Base-by-base conservation (phyloP, 1,140 invertebrate genomes). In the Acromyrmex echinatior region DNA sequence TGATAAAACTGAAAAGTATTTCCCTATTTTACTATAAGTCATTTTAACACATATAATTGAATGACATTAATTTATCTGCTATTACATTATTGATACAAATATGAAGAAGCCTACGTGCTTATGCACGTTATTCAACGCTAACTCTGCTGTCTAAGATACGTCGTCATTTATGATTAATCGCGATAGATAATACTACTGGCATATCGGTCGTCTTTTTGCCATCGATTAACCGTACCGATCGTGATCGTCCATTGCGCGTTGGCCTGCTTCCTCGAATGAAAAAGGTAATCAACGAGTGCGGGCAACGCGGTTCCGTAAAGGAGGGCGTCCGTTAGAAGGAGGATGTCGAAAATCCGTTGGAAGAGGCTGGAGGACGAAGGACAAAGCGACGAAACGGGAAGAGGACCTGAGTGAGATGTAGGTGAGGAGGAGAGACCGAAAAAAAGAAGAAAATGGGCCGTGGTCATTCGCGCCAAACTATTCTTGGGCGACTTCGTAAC, bases 401-500 rank as follows among this genome's bases (percentile, higher is more conserved):
- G 63, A 80, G 62, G 63, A 4, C 18, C n/a, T 35, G 77, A 21
- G 85, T 28, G 63, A 70, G 68, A 90, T 87, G 88, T 85, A 90
- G 84, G 89, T 90, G 88, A 90, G 73, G 71, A 68, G 73, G 14
- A 68, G 62, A 70, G 45, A 12, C 45, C 31, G 62, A 73, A 51
- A 82, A 45, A 63, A 63, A 14, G 53, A 73, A 90, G 51, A 82
- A 76, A 91, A 86, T 90, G 80, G 65, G 60, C 74, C 74, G 78
- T 79, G 85, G 78, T 88, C 86, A 87, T 90, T 90, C 89, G 74
- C 79, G 80, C 53, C 53, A 74, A 82, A 91, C 90, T 91, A 91
- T 90, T 91, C 89, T 90, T 88, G 86, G 86, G 21, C 86, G 85
- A 85, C 65, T 82, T 70, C 31, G 18, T 91, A 91, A 91, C 90